A percentile compares a stretch with the other conserved stretches of the same genome.
Conservation (phyloP, 1,140 invertebrate species). For the Eulimnadia texana region DNA sequence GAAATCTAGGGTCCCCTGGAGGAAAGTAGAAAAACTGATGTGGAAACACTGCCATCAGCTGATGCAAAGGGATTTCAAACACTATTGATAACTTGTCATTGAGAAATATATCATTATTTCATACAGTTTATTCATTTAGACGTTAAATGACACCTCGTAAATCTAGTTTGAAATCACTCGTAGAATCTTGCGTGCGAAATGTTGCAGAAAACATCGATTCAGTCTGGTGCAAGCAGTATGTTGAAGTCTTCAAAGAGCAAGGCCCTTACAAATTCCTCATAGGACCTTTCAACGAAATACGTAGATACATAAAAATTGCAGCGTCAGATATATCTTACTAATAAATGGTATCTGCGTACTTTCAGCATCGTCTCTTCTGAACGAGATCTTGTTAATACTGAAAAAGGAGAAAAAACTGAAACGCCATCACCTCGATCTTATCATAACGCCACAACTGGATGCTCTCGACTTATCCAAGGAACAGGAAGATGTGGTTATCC, state of each 20-base stretch:
- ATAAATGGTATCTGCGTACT: not conserved
- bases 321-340: not conserved
- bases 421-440: slow-evolving; percentile 10
- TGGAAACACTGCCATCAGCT: too few relatives aligned
- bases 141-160: not conserved
- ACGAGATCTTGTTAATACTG: slow-evolving; percentile 2
- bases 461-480: slow-evolving; percentile 12
- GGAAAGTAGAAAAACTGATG: too few relatives aligned
- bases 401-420: slow-evolving; percentile 12
- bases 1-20: too few relatives aligned
- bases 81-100: too few relatives aligned
- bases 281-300: slow-evolving; percentile 7
- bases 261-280: slow-evolving; percentile 1
- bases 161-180: not conserved
- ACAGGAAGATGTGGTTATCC: slow-evolving; percentile 11
- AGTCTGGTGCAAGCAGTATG: slow-evolving; percentile 9
- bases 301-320: not conserved
- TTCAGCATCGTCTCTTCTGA: slow-evolving; percentile 13
- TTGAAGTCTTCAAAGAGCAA: slow-evolving; percentile 11
- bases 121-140: too few relatives aligned
- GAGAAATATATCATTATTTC: too few relatives aligned
- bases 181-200: slow-evolving; percentile 3
- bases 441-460: slow-evolving; percentile 3
- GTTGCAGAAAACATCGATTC: slow-evolving; percentile 7
- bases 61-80: too few relatives aligned